Percentiles rank a stretch among this genome's conserved stretches.
These are phyloP conservation scores for Andrena hattorfiana DNA, from an alignment of 2,888 invertebrate species.

Conservation along the genomic window DNA sequence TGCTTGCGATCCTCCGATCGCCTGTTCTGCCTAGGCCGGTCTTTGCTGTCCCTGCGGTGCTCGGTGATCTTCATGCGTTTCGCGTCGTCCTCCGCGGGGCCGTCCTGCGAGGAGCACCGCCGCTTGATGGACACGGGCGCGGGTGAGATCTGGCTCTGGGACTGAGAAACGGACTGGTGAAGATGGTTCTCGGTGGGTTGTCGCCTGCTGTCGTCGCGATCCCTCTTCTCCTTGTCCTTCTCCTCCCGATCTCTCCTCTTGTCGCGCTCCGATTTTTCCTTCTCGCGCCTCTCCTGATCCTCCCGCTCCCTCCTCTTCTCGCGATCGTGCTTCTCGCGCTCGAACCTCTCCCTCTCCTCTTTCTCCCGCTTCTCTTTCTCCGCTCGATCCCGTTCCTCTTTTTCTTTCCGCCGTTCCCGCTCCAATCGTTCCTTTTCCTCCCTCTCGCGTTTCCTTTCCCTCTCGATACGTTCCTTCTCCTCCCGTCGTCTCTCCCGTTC, in stretches of 20 bases:
- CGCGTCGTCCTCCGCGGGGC: slow-evolving; percentile 86
- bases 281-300: slow-evolving; percentile 85
- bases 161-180: slow-evolving; percentile 70
- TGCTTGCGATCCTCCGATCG: slow-evolving; percentile 83
- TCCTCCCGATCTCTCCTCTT: slow-evolving; percentile 84
- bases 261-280: slow-evolving; percentile 80
- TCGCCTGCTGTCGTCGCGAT: slow-evolving; percentile 82
- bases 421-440: slow-evolving; percentile 84
- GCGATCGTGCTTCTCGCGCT: slow-evolving; percentile 81
- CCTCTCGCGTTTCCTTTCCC: slow-evolving; percentile 82
- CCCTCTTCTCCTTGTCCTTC: slow-evolving; percentile 84
- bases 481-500: slow-evolving; percentile 79
- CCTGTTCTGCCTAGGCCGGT: slow-evolving; percentile 85
- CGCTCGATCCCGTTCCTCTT: slow-evolving; percentile 80
- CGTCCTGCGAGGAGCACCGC: slow-evolving; percentile 92
- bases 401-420: slow-evolving; percentile 82
- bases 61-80: slow-evolving; percentile 88
- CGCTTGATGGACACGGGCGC: slow-evolving; percentile 90
- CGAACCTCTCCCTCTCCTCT: slow-evolving; percentile 84
- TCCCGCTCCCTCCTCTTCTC: slow-evolving; percentile 82
- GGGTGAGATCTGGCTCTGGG: slow-evolving; percentile 71
- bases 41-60: slow-evolving; percentile 90
- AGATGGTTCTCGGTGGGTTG: slow-evolving; percentile 81
- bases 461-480: slow-evolving; percentile 82
- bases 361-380: slow-evolving; percentile 79